Percentiles rank a stretch among this genome's conserved stretches.
phyloP scores from a whole-genome alignment of 1,140 invertebrate species.

The Papilio dardanus region DNA sequence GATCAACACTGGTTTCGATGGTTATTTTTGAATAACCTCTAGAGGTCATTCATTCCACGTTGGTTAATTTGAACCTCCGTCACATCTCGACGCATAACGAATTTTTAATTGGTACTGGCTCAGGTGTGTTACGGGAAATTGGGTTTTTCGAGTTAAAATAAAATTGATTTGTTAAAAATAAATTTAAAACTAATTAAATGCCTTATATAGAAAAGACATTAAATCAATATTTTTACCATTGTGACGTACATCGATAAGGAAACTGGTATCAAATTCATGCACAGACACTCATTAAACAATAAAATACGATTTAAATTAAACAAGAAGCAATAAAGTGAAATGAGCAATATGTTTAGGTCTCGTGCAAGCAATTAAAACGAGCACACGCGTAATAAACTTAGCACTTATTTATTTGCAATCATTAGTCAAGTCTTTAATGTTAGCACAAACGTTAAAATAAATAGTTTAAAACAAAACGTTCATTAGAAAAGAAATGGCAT shows the following conservation, averaged over 20 bases:
- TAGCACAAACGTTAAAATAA: constrained; percentile 30
- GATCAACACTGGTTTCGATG: not conserved
- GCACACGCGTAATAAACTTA: constrained; percentile 1
- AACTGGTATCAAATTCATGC: no score
- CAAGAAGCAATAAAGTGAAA: not conserved
- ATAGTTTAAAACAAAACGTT: constrained; percentile 25
- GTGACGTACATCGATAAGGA: no score
- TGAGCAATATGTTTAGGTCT: constrained; percentile 1
- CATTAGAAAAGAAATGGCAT: constrained; percentile 31
- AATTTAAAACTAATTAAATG: no score
- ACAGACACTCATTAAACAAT: not conserved
- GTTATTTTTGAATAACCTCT: constrained; percentile 25
- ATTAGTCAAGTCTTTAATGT: constrained; percentile 7
- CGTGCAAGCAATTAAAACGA: constrained; percentile 27
- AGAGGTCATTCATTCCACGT: constrained; percentile 3
- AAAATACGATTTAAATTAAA: not conserved
- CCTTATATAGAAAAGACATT: no score
- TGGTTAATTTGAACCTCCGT: constrained; percentile 28
- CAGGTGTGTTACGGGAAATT: constrained; percentile 1
- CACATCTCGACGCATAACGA: constrained; percentile 32
- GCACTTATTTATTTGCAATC: constrained; percentile 12
- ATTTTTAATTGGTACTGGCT: constrained; percentile 23
- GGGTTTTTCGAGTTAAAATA: not conserved
- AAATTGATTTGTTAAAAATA: no score
- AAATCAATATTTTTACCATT: not conserved